Base-by-base conservation (phyloP, 2,797 vertebrate species). In the Cynodonichthys magdalenae region DNA sequence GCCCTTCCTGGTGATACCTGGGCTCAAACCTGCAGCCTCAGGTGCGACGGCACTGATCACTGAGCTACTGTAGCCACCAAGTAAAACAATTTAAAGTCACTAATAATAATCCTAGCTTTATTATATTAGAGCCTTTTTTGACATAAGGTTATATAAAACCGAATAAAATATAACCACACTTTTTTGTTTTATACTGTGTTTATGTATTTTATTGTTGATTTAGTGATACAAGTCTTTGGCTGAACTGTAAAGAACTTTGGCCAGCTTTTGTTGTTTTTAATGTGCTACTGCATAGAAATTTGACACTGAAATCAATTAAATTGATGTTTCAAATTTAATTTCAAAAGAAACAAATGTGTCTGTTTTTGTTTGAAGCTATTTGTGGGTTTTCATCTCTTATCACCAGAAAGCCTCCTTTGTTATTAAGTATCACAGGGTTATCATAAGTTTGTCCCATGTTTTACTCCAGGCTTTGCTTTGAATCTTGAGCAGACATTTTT, bases 391-490 rank as follows among this genome's bases (percentile, higher is more conserved):
- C n/a, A 11, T n/a, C 4, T 56, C n/a, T 41, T 54, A 18, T 45
- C 5, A 27, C 29, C 18, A 52, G 17, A 45, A 41, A 31, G 42
- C 48, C 6, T 27, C 31, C 31, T 28, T 34, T 29, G 24, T 64
- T 49, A 12, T 15, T 49, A 50, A 44, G 9, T 14, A n/a, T 27
- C 51, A 24, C 42, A 63, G 15, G 44, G 47, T 28, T 49, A n/a
- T 53, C 61, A 54, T 47, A 20, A 47, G 29, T 24, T 47, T 36
- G 51, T 14, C 44, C 24, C 51, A 47, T 63, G 42, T 19, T 53
- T 46, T 15, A 36, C 28, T 47, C 41, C 19, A 5, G 14, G 18
- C 18, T 53, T 20, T 17, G 53, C 6, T 46, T 53, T 46, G 2
- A 34, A 20, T 63, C 6, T 15, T 53, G 5, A 53, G 10, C 18